Evolutionary conservation across 2,888 invertebrate species (phyloP).

Genomic region (Drosophila monieri): DNA sequence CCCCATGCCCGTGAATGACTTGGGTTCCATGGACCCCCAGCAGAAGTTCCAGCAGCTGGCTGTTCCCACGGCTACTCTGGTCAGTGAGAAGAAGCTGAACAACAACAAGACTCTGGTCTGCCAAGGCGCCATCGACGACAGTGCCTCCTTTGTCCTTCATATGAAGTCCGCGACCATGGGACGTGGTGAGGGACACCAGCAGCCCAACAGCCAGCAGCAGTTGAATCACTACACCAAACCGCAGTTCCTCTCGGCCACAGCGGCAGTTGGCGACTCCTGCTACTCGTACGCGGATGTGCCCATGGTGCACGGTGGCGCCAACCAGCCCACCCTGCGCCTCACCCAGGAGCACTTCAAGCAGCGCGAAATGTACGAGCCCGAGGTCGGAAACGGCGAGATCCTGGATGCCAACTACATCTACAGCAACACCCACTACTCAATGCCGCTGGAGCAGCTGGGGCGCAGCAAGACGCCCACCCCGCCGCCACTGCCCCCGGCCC

Average conservation of each 20-base stretch:
- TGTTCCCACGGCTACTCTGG: slow-evolving; percentile 82
- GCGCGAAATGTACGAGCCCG: slow-evolving; percentile 63
- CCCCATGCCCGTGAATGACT: slow-evolving; percentile 93
- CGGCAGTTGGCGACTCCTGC: slow-evolving; percentile 77
- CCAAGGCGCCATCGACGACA: slow-evolving; percentile 68
- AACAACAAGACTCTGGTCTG: slow-evolving; percentile 57
- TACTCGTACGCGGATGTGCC: slow-evolving; percentile 82
- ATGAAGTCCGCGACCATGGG: slow-evolving; percentile 76
- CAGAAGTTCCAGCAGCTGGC: slow-evolving; percentile 83
- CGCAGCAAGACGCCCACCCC: slow-evolving; percentile 82
- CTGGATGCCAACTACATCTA: slow-evolving; percentile 83
- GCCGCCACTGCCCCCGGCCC: slow-evolving; percentile 82
- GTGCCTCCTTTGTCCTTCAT: slow-evolving; percentile 82
- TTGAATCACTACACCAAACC: slow-evolving; percentile 81
- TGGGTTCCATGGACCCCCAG: slow-evolving; percentile 86
- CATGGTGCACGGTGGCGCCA: slow-evolving; percentile 65
- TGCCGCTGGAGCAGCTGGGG: slow-evolving; percentile 82
- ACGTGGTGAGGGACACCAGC: slow-evolving; percentile 51
- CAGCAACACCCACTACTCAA: slow-evolving; percentile 83
- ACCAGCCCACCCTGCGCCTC: slow-evolving; percentile 65
- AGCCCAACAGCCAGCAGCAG: slow-evolving; percentile 29
- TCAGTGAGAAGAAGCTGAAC: slow-evolving; percentile 78
- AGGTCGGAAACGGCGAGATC: slow-evolving; percentile 67
- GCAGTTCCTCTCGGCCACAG: slow-evolving; percentile 76
- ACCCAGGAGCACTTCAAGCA: slow-evolving; percentile 82